phyloP scores from a whole-genome alignment of 2,888 invertebrate genomes.

The Nezara viridula region DNA sequence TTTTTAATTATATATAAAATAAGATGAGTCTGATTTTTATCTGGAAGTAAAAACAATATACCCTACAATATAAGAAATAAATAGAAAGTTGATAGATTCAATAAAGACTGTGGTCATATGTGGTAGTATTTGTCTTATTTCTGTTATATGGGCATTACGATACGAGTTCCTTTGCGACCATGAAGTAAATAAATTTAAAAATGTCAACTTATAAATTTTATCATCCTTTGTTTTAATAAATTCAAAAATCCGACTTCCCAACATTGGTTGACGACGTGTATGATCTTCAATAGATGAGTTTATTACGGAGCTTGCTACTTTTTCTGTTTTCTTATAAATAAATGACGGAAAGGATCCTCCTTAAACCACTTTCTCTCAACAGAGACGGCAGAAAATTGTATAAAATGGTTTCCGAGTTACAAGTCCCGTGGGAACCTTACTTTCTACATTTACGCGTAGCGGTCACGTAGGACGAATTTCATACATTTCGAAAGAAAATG shows the following conservation, averaged over 20 bases:
- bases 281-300: not conserved
- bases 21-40: no score
- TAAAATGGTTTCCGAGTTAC: slow-evolving; percentile 3
- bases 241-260: not conserved
- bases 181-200: no score
- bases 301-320: not conserved
- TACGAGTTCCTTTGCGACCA: no score
- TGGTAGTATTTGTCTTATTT: no score
- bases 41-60: no score
- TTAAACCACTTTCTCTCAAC: not conserved
- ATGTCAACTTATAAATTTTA: not conserved
- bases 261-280: not conserved
- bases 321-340: not conserved
- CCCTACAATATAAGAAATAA: no score
- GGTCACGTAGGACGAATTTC: slow-evolving; percentile 43
- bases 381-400: slow-evolving; percentile 17
- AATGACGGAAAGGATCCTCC: not conserved
- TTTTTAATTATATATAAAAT: no score
- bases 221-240: no score
- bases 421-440: slow-evolving; percentile 41
- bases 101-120: no score
- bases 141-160: no score
- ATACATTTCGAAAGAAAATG: slow-evolving; percentile 8
- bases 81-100: no score
- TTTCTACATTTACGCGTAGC: slow-evolving; percentile 24